Evolutionary conservation across 2,888 invertebrate genomes (phyloP).

Genomic region (Nymphalis urticae): DNA sequence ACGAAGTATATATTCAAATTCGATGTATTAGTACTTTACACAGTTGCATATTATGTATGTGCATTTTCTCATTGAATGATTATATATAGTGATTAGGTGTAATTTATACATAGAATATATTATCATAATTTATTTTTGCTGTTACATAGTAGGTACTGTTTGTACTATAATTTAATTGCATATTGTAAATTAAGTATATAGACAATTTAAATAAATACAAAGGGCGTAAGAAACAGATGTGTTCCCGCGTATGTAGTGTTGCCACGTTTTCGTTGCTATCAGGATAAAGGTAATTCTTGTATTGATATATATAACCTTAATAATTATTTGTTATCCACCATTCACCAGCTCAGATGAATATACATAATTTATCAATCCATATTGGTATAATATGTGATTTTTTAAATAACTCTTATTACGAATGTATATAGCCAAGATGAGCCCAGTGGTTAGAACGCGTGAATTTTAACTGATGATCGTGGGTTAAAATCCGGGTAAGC

Average conservation of each 20-base stretch:
- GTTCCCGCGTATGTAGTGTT: conserved; percentile 29
- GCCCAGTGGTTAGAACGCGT: too few relatives aligned
- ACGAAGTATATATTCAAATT: too few relatives aligned
- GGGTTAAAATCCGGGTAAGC: too few relatives aligned
- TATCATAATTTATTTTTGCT: conserved; percentile 2
- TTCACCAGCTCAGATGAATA: too few relatives aligned
- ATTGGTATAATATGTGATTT: too few relatives aligned
- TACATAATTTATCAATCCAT: too few relatives aligned
- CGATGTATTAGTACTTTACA: too few relatives aligned
- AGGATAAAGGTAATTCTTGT: background rate
- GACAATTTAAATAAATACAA: conserved; percentile 35
- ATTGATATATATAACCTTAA: background rate
- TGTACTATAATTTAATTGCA: conserved; percentile 12
- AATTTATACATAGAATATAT: background rate
- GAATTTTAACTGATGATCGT: too few relatives aligned
- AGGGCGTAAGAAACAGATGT: conserved; percentile 39
- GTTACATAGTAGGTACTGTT: background rate
- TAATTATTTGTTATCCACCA: too few relatives aligned
- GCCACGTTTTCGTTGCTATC: conserved; percentile 1
- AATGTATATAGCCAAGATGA: too few relatives aligned
- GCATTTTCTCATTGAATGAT: background rate
- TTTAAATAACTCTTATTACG: too few relatives aligned
- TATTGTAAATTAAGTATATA: conserved; percentile 17
- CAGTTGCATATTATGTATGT: too few relatives aligned
- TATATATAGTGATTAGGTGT: background rate